Evolutionary conservation across 2,888 invertebrate genomes (phyloP).

Genomic region (Koerneria pararmatus): DNA sequence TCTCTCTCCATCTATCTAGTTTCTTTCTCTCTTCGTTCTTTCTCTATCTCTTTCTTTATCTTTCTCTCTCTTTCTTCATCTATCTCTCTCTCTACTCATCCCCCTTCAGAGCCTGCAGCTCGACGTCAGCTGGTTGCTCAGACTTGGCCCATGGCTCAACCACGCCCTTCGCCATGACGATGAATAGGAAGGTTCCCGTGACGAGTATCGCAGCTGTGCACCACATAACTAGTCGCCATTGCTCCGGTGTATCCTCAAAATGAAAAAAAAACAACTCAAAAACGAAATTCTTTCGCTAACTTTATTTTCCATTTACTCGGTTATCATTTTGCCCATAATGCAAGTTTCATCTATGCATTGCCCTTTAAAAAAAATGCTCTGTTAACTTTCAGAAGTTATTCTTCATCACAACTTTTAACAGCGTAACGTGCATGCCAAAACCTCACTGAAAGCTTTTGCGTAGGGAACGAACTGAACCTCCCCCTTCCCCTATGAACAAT

Average conservation of each 20-base stretch:
- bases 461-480: no score
- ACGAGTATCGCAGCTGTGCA: slow-evolving; percentile 59
- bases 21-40: no score
- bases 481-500: no score
- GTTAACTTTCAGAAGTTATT: no score
- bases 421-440: no score
- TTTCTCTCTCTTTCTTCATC: no score
- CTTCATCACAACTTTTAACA: no score
- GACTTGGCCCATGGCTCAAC: slow-evolving; percentile 60
- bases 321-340: neutral
- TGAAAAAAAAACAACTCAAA: neutral
- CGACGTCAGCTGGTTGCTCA: neutral
- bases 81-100: neutral
- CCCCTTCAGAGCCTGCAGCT: neutral
- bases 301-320: neutral
- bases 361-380: no score
- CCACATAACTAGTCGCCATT: slow-evolving; percentile 58
- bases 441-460: no score
- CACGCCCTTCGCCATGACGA: slow-evolving; percentile 59
- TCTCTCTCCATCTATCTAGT: no score
- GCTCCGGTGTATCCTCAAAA: slow-evolving; percentile 52
- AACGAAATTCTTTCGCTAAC: slow-evolving; percentile 4
- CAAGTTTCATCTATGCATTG: no score
- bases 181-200: slow-evolving; percentile 61
- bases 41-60: no score